phyloP scores from a whole-genome alignment of 2,888 invertebrate genomes.

The Cheilosia scutellata region DNA sequence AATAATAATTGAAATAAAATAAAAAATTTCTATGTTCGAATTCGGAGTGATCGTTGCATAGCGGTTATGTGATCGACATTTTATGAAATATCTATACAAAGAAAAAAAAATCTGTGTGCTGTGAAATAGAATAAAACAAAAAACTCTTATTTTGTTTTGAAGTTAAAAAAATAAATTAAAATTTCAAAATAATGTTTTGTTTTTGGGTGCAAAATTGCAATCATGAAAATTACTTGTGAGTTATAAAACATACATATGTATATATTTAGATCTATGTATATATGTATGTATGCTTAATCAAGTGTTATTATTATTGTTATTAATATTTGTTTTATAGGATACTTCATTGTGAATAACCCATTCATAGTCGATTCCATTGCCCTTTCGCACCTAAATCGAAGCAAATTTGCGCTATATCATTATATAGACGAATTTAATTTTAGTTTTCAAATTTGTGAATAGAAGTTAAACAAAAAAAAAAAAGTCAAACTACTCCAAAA shows the following conservation, averaged over 20 bases:
- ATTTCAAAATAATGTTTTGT: slow-evolving; percentile 47
- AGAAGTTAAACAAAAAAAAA: slow-evolving; percentile 1
- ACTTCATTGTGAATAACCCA: slow-evolving; percentile 50
- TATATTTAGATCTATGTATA: slow-evolving; percentile 25
- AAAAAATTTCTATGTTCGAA: slow-evolving; percentile 18
- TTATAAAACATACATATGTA: slow-evolving; percentile 50
- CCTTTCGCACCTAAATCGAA: slow-evolving; percentile 40
- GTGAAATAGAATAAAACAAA: slow-evolving; percentile 5
- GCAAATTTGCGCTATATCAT: not conserved
- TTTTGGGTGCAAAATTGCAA: slow-evolving; percentile 65
- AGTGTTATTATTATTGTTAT: slow-evolving; percentile 24
- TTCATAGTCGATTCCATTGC: slow-evolving; percentile 37
- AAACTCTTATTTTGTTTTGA: not conserved
- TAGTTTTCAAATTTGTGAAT: slow-evolving; percentile 18
- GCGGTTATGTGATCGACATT: slow-evolving; percentile 13
- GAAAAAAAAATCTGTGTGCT: slow-evolving; percentile 1
- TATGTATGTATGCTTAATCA: slow-evolving; percentile 6
- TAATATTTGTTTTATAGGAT: not conserved
- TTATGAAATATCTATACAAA: slow-evolving; percentile 1
- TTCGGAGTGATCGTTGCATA: slow-evolving; percentile 11
- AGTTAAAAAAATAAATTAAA: not conserved
- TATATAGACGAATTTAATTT: not conserved
- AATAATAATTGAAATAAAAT: slow-evolving; percentile 12
- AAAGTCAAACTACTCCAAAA: slow-evolving; percentile 27
- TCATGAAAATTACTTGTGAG: slow-evolving; percentile 64